These are phyloP conservation scores for Ferdinandea cuprea DNA, from an alignment of 2,888 invertebrate genomes.

Conservation along the genomic window DNA sequence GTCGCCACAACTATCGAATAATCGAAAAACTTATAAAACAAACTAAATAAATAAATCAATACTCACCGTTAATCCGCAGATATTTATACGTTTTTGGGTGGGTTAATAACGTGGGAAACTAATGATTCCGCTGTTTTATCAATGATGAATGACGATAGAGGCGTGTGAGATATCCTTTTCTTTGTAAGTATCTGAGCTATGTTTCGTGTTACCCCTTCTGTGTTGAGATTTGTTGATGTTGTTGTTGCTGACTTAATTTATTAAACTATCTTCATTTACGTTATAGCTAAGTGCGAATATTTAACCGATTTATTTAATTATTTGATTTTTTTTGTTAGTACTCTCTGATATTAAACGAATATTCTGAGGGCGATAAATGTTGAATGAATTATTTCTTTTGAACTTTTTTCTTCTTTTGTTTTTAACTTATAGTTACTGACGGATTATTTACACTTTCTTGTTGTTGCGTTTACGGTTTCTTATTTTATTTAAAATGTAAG, in stretches of 20 bases:
- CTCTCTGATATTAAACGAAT: conserved; percentile 51
- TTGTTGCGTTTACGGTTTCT: conserved; percentile 56
- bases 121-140: conserved; percentile 62
- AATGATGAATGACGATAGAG: conserved; percentile 33
- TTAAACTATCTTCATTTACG: conserved; percentile 52
- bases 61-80: conserved; percentile 77
- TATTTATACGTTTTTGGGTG: conserved; percentile 76
- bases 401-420: conserved; percentile 44
- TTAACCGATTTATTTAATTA: conserved; percentile 38
- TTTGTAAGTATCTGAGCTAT: conserved; percentile 8
- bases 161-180: conserved; percentile 44
- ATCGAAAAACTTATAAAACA: too few relatives aligned
- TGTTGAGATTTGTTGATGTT: conserved; percentile 7
- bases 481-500: conserved; percentile 45
- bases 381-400: conserved; percentile 34
- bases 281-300: conserved; percentile 49
- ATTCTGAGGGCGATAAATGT: conserved; percentile 50
- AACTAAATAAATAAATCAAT: background rate
- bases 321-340: too few relatives aligned
- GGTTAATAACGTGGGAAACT: conserved; percentile 74
- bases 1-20: too few relatives aligned
- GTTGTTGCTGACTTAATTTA: conserved; percentile 26
- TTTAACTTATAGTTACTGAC: conserved; percentile 58
- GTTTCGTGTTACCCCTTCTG: background rate
- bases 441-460: conserved; percentile 68